Evolutionary conservation across 2,113 vertebrate genomes (phyloP), one percentile per base, ranked within the genome.

Genomic region (Percina caprodes): DNA sequence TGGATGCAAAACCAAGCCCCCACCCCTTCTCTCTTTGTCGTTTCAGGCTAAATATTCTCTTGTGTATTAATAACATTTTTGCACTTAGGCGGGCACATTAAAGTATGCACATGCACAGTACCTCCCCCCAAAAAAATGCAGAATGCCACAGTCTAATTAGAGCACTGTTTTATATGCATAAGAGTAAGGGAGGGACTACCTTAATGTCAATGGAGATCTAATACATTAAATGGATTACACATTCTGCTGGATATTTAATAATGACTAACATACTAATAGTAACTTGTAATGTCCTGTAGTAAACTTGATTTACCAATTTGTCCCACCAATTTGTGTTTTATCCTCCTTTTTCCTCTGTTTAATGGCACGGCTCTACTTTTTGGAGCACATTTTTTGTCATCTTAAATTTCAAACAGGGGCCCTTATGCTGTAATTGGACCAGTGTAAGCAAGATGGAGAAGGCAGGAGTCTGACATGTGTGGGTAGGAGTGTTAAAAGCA

Each of bases 401-500:
- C 65, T 63, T 61, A 60, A 70, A 83, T 77, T 73, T 72, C 77
- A 62, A 69, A 67, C 39, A 26, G 24, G 30, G 35, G 13, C 26
- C 26, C 39, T 72, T 19, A 30, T 48, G 8, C 51, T 52, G 56
- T 72, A 72, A 82, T 70, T 78, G 62, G 42, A 42, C 45, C 58
- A 48, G n/a, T 33, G 77, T 74, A 70, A 83, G 79, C 13, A 81
- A 61, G 59, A 75, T n/a, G 15, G 70, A 33, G 52, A 79, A 80
- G 33, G 61, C 62, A 77, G 58, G 56, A 84, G 76, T 58, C 66
- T 75, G 79, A 81, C 72, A 83, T 54, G 73, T 73, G 87, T 77
- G 77, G 60, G 86, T 65, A 68, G 84, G 62, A 82, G 82, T 84
- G 88, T 84, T 90, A 85, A 92, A 90, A 88, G 76, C 84, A 89